Base-by-base conservation (phyloP, 2,797 vertebrate genomes). In the Capromys pilorides region DNA sequence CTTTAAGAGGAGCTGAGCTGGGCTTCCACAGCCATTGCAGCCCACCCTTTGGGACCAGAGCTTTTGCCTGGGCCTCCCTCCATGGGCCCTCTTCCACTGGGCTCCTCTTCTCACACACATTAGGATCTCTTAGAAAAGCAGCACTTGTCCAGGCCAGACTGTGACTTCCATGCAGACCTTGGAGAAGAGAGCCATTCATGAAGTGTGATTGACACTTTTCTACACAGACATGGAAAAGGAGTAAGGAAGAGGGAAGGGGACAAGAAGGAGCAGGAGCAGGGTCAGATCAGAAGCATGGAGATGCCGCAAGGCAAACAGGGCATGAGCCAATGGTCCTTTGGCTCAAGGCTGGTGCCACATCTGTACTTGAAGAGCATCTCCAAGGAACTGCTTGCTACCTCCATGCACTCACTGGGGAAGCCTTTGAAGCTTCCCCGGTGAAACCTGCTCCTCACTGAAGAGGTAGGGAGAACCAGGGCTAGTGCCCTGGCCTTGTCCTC, bases 261-360 rank as follows among this genome's bases (percentile, higher is more conserved):
- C 1, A 11, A 41, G n/a, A 2, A 51, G 36, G 33, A 49, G 22
- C 62, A 14, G 31, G 14, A 5, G 2, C 2, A 31, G 59, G 31
- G 49, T 75, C n/a, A 39, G 64, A 28, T 36, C 73, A 45, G 80
- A 49, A 77, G 19, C 21, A 59, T 64, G 3, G 31, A 51, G 75
- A 39, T 28, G 61, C 41, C 45, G 5, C 9, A 21, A 64, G 69
- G 57, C 31, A 64, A 86, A 41, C 36, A 45, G 2, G 81, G 66
- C 57, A 3, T 10, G 4, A 19, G 24, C 67, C 9, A 0, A 0
- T 6, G 57, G n/a, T 41, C 6, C 77, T 10, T 0, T 2, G 69
- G 10, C 54, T 59, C 61, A 51, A 33, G 61, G 9, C 13, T 12
- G 13, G 11, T 7, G 59, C 5, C 31, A 18, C 28, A 49, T 66